Percentiles rank a stretch among this genome's conserved stretches.
Conservation (phyloP, 2,797 vertebrate species). For the Bradypus variegatus region DNA sequence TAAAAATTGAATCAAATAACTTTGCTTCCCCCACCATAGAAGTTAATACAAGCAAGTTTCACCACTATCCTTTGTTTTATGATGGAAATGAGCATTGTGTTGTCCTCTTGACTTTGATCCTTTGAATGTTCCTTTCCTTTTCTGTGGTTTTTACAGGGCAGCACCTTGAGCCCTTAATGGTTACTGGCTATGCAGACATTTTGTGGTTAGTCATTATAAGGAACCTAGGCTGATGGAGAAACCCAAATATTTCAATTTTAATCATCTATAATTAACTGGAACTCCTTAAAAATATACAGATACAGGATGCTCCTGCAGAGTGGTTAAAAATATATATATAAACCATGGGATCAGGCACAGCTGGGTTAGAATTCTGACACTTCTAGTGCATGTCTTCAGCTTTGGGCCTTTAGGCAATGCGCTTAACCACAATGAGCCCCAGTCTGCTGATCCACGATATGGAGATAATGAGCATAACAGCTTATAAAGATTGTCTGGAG, state of each 20-base stretch:
- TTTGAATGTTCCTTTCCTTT: background rate
- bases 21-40: background rate
- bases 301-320: background rate
- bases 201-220: background rate
- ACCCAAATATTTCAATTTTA: slow-evolving; percentile 2
- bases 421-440: background rate
- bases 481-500: background rate
- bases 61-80: background rate
- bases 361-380: background rate
- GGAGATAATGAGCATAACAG: background rate
- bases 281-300: background rate
- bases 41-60: background rate
- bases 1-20: background rate
- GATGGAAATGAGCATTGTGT: background rate
- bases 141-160: background rate
- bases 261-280: background rate
- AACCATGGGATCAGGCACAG: background rate
- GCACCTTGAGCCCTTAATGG: background rate
- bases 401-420: background rate
- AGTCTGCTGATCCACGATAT: background rate
- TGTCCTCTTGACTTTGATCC: background rate
- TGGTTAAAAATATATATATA: background rate
- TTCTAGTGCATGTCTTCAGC: background rate
- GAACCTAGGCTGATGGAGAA: background rate
- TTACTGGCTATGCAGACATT: background rate